Base-by-base conservation (phyloP, 1,140 invertebrate genomes). In the Trigoniulus corallinus region DNA sequence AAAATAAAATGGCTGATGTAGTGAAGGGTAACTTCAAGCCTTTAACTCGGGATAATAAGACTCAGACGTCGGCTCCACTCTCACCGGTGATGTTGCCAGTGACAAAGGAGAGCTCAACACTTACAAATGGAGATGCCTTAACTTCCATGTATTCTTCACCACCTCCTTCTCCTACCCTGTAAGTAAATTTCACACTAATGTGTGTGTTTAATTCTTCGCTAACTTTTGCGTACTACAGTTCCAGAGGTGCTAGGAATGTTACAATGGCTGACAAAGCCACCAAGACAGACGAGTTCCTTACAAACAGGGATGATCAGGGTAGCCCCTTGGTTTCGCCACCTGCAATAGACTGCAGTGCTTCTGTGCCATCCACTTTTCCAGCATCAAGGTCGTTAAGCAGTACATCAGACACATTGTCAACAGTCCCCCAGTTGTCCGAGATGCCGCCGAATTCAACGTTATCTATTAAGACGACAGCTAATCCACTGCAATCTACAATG, bases 1-100 rank as follows among this genome's bases (percentile, higher is more conserved):
- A 66, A 53, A 67, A 58, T 53, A 62, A 82, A 61, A 67, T 86
- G 56, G 78, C 84, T 2, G 84, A 87, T 64, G 82, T 87, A 27
- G 83, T 87, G 21, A 84, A 84, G 61, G 81, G 81, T 52, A 80
- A 76, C 27, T 77, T 75, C 21, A 80, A 79, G 55, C 64, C 62
- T 26, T 45, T 53, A 12, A 60, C 58, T 0, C 52, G 56, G 40
- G 61, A 64, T 39, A 50, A 47, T 15, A 76, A 72, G 63, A 65
- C 63, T 67, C 70, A 60, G 63, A 69, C 51, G 62, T 57, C 59
- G 26, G 55, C 56, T 44, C 50, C 53, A 10, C 42, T 56, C 20
- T 27, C 60, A 10, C 37, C 54, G 2, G 43, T 54, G 52, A n/a
- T n/a, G n/a, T n/a, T n/a, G 42, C 48, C 55, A 24, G 48, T 47